Percentiles rank a stretch among this genome's conserved stretches.
Evolutionary conservation across 2,113 vertebrate genomes (phyloP).

Genomic region (Polyodon spathula): DNA sequence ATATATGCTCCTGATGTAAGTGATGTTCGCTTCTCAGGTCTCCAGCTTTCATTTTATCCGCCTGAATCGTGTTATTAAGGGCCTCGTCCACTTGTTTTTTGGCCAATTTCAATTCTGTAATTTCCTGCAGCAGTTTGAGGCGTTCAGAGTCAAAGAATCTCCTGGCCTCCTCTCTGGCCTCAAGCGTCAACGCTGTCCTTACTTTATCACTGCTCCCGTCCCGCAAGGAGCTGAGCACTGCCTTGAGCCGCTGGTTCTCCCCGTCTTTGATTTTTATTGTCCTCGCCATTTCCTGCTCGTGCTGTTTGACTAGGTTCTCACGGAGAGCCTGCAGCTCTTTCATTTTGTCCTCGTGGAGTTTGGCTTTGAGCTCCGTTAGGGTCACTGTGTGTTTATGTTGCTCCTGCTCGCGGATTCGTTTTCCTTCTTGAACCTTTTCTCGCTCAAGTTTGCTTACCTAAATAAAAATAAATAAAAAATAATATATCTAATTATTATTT

Average conservation of each 20-base stretch:
- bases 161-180: slow-evolving; percentile 90
- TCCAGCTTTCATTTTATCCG: slow-evolving; percentile 93
- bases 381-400: slow-evolving; percentile 91
- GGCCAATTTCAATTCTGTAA: slow-evolving; percentile 73
- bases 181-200: slow-evolving; percentile 80
- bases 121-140: slow-evolving; percentile 89
- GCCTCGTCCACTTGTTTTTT: slow-evolving; percentile 96
- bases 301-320: slow-evolving; percentile 88
- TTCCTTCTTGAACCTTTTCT: slow-evolving; percentile 93
- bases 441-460: slow-evolving; percentile 90
- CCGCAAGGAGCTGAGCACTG: slow-evolving; percentile 74
- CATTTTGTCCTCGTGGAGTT: slow-evolving; percentile 95
- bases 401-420: slow-evolving; percentile 86
- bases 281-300: slow-evolving; percentile 86
- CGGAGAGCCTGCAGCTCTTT: slow-evolving; percentile 88
- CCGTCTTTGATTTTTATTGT: slow-evolving; percentile 87
- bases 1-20: slow-evolving; percentile 92
- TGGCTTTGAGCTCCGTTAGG: slow-evolving; percentile 86
- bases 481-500: no score
- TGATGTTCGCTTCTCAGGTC: slow-evolving; percentile 92
- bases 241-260: slow-evolving; percentile 87
- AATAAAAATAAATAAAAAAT: not conserved
- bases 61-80: slow-evolving; percentile 88
- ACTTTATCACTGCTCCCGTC: slow-evolving; percentile 94
- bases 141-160: slow-evolving; percentile 93